Conservation (phyloP, 2,888 invertebrate genomes). For the Euzophera pinguis region DNA sequence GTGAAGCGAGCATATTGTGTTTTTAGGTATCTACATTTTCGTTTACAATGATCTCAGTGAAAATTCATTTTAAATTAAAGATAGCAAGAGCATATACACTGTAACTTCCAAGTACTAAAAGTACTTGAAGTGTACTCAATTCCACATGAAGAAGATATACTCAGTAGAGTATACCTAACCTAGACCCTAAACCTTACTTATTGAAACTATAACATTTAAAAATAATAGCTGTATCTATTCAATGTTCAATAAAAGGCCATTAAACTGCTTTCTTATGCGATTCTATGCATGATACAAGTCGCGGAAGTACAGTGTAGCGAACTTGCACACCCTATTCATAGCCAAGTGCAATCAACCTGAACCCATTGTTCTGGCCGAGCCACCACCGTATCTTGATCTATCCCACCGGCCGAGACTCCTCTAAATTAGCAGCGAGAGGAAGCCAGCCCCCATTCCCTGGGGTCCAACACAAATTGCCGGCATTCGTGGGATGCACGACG, state of each 20-base stretch:
- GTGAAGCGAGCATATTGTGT: too few species aligned
- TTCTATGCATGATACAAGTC: constrained; percentile 46
- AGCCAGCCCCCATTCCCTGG: constrained; percentile 21
- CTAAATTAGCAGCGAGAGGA: constrained; percentile 17
- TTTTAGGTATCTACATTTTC: too few species aligned
- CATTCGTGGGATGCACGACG: constrained; percentile 52
- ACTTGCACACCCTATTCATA: constrained; percentile 55
- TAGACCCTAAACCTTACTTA: neutral
- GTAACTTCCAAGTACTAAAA: too few species aligned
- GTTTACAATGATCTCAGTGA: too few species aligned
- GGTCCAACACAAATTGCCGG: constrained; percentile 24
- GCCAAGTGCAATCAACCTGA: constrained; percentile 70
- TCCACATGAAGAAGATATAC: too few species aligned
- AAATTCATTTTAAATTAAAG: too few species aligned
- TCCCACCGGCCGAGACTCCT: constrained; percentile 24
- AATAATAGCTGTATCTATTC: constrained; percentile 15
- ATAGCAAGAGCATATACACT: too few species aligned
- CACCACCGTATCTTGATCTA: constrained; percentile 32
- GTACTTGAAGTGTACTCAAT: too few species aligned
- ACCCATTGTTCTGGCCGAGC: constrained; percentile 59
- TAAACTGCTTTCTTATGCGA: constrained; percentile 43
- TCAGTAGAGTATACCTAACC: neutral
- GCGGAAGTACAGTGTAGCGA: constrained; percentile 53
- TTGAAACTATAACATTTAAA: neutral
- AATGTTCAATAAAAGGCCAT: constrained; percentile 35